A percentile compares a stretch with the other conserved stretches of the same genome.
Evolutionary conservation across 2,797 vertebrate genomes (phyloP).

Genomic region (Smutsia temminckii): DNA sequence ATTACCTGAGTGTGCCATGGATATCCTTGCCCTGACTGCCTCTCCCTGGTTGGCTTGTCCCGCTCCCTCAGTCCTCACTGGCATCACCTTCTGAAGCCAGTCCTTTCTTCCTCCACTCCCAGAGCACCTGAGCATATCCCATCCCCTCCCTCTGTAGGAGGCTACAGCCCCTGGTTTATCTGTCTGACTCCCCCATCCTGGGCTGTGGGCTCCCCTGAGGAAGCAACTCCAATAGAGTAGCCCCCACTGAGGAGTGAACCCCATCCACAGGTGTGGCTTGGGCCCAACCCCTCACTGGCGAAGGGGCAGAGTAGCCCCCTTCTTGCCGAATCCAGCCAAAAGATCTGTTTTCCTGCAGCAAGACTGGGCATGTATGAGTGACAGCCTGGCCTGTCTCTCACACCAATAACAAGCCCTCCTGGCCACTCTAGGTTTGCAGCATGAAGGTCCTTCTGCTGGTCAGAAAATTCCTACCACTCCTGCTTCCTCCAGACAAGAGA

Average conservation of each 20-base stretch:
- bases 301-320: not conserved
- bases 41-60: not conserved
- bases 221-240: not conserved
- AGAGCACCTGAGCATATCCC: not conserved
- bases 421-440: not conserved
- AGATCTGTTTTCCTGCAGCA: not conserved
- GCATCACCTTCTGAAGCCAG: not conserved
- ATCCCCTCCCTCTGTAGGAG: not conserved
- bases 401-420: not conserved
- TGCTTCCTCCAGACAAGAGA: not conserved
- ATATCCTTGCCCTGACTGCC: not conserved
- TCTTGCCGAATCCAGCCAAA: not conserved
- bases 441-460: not conserved
- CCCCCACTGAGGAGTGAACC: not conserved
- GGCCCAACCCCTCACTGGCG: not conserved
- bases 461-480: not conserved
- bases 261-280: not conserved
- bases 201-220: not conserved
- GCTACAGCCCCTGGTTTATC: not conserved
- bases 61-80: not conserved
- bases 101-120: not conserved
- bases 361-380: not conserved
- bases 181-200: not conserved
- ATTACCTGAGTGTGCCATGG: not conserved
- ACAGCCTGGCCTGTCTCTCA: not conserved